Base-by-base conservation (phyloP, 2,797 vertebrate species). In the Smutsia temminckii region DNA sequence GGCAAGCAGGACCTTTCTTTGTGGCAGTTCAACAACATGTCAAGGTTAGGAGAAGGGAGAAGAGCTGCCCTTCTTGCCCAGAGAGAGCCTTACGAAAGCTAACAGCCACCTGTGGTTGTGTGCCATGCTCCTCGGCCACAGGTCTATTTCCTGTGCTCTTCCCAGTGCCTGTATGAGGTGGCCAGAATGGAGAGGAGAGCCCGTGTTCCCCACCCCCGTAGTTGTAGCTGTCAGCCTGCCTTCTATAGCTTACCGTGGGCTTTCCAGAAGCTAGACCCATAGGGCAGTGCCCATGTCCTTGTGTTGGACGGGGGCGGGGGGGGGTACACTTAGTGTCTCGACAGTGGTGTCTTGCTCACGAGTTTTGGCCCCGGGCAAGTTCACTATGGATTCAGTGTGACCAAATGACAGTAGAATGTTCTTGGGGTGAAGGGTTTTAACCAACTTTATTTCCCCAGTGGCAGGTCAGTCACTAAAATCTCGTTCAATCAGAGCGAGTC, bases 201-300 rank as follows among this genome's bases (percentile, higher is more conserved):
- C 25, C 59, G 1, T 2, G 0, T 1, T 37, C 12, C 14, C 63
- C 53, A 37, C 27, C 29, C 32, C 49, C 1, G 0, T 13, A 1
- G 12, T 34, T 20, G 3, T 5, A 27, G 59, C 77, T 0, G 0
- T 53, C 27, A 25, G 57, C 80, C 12, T 42, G 34, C 37, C 81
- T 51, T n/a, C 34, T 81, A 23, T 25, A 32, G 13, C 49, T 61
- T 37, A 78, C 92, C 57, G 71, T 18, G 55, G 53, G 37, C 68
- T 34, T 59, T 25, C 25, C 37, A n/a, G 17, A 3, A 12, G 18
- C 68, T 8, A 3, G 4, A 0, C 29, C 64, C 42, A 0, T 29
- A 14, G 5, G 68, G 78, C 78, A 59, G 84, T 61, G 20, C 21
- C 40, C 72, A 20, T 0, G 1, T 49, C 71, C 64, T n/a, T 34